phyloP scores from a whole-genome alignment of 2,797 vertebrate species.

The Adelosebastes latens region DNA sequence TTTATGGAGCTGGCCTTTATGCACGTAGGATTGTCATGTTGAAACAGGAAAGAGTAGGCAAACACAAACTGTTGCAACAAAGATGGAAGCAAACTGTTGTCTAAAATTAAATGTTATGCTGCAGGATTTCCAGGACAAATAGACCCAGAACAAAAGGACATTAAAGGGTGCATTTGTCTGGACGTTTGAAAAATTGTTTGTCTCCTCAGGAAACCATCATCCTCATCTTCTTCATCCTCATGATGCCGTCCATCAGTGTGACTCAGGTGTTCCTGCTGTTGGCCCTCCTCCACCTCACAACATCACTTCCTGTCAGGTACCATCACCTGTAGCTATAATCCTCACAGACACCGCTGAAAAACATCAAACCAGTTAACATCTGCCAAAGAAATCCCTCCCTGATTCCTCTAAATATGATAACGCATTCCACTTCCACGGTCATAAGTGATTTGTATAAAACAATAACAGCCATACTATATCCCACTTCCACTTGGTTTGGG shows the following conservation, averaged over 20 bases:
- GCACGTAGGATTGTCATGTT: neutral
- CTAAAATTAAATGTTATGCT: neutral
- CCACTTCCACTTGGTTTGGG: too few species aligned
- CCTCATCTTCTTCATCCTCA: conserved; percentile 42
- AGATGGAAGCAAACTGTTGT: too few species aligned
- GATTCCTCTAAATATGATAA: neutral
- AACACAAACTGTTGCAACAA: neutral
- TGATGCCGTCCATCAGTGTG: conserved; percentile 67
- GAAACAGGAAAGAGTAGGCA: neutral
- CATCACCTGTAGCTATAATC: neutral
- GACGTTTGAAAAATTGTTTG: neutral
- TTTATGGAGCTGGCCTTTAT: neutral
- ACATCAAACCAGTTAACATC: neutral
- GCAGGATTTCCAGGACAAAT: neutral
- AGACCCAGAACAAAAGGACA: neutral
- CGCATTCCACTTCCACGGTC: neutral
- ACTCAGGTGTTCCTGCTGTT: conserved; percentile 69
- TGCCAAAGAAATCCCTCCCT: neutral
- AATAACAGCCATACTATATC: neutral
- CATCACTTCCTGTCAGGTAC: conserved; percentile 72
- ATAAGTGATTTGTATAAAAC: neutral
- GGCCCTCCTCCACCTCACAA: conserved; percentile 62
- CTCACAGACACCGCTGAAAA: neutral
- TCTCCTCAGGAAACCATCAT: conserved; percentile 50
- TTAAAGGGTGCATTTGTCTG: neutral